Percentiles rank a stretch among this genome's conserved stretches.
Evolutionary conservation across 2,888 invertebrate species (phyloP).

Genomic region (Orgyia antiqua): DNA sequence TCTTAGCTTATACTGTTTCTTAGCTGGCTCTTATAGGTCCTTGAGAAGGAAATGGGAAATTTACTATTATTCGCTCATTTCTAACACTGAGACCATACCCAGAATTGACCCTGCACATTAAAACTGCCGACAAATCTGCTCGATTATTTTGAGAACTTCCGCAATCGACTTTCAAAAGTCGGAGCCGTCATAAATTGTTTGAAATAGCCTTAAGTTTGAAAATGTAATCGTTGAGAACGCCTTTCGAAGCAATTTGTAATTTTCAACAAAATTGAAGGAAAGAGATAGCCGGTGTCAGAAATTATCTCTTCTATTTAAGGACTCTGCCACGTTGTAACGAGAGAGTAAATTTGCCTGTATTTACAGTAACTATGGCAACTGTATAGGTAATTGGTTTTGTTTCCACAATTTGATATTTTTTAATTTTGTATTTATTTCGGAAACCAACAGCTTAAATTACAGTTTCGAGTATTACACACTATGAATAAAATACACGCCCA

Average conservation of each 20-base stretch:
- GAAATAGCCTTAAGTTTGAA: slow-evolving; percentile 37
- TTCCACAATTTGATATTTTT: too few relatives aligned
- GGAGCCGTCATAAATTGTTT: slow-evolving; percentile 36
- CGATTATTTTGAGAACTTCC: slow-evolving; percentile 31
- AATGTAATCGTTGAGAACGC: slow-evolving; percentile 32
- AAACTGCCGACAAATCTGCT: slow-evolving; percentile 31
- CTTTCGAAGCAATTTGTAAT: slow-evolving; percentile 36
- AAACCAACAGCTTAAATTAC: too few relatives aligned
- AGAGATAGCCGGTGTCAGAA: slow-evolving; percentile 16
- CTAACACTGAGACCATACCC: background rate
- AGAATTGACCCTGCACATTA: slow-evolving; percentile 19
- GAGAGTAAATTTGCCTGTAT: background rate
- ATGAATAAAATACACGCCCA: too few relatives aligned
- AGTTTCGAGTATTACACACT: too few relatives aligned
- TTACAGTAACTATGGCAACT: too few relatives aligned
- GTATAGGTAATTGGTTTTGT: too few relatives aligned
- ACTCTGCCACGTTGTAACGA: slow-evolving; percentile 11
- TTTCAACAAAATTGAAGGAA: slow-evolving; percentile 20
- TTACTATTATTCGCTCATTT: too few relatives aligned
- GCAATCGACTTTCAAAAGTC: slow-evolving; percentile 27
- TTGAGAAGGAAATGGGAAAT: too few relatives aligned
- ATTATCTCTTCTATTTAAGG: slow-evolving; percentile 17
- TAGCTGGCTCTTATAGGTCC: too few relatives aligned
- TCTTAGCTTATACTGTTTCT: too few relatives aligned
- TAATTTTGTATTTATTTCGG: too few relatives aligned